Evolutionary conservation across 1,140 invertebrate genomes (phyloP).

Genomic region (Cydia fagiglandana): DNA sequence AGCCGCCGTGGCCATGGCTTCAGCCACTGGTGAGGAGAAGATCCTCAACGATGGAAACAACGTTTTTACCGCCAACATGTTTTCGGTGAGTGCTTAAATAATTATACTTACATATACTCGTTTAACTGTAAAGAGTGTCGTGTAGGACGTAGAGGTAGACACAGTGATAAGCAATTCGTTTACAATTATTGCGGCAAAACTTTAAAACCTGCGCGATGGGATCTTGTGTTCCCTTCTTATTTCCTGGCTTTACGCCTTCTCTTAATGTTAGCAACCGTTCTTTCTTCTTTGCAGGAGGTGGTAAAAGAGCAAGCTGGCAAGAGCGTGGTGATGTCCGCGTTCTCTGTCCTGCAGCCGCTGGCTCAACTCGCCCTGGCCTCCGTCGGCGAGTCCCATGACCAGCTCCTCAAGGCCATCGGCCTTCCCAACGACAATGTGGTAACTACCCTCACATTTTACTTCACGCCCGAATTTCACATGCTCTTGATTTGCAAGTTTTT

Average conservation of each 20-base stretch:
- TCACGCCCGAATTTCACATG: too few species aligned
- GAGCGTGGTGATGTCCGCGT: conserved; percentile 61
- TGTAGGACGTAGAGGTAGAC: too few species aligned
- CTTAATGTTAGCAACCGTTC: too few species aligned
- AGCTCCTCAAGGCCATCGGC: conserved; percentile 55
- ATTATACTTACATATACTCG: not conserved
- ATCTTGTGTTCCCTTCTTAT: too few species aligned
- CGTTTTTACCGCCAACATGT: conserved; percentile 54
- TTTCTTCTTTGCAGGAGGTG: conserved; percentile 50
- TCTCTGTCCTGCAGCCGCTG: conserved; percentile 59
- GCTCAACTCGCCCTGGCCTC: conserved; percentile 57
- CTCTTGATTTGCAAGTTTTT: too few species aligned
- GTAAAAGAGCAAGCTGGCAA: conserved; percentile 46
- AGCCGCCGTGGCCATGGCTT: conserved; percentile 37
- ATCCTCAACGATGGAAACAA: conserved; percentile 45
- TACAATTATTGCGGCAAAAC: too few species aligned
- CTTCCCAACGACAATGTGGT: conserved; percentile 57
- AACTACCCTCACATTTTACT: conserved; percentile 40
- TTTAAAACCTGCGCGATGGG: too few species aligned
- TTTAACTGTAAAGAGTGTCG: not conserved
- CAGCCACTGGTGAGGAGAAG: conserved; percentile 39
- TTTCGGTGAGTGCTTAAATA: conserved; percentile 46
- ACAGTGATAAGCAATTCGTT: too few species aligned
- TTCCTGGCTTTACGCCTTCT: too few species aligned
- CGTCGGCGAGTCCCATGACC: conserved; percentile 56